phyloP scores from a whole-genome alignment of 2,113 vertebrate genomes.

The Salvelinus alpinus region DNA sequence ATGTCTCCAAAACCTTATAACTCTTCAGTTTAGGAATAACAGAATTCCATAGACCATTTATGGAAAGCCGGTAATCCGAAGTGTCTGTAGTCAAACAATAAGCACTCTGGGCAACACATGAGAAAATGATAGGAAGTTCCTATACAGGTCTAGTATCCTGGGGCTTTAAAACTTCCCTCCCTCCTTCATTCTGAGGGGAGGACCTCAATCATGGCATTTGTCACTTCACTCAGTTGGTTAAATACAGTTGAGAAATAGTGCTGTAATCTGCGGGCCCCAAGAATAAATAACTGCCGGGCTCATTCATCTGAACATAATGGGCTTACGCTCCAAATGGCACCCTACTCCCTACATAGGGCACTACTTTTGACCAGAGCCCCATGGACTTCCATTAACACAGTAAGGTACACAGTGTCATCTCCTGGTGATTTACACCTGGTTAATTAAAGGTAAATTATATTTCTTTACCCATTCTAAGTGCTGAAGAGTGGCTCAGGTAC shows the following conservation, averaged over 20 bases:
- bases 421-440: conserved; percentile 49
- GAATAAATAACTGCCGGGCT: neutral
- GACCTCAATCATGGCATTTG: conserved; percentile 36
- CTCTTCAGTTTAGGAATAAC: no score
- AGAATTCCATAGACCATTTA: no score
- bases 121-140: conserved; percentile 51
- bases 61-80: no score
- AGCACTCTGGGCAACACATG: conserved; percentile 1
- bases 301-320: no score
- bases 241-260: conserved; percentile 38
- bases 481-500: no score
- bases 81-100: no score
- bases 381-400: no score
- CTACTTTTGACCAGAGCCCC: no score
- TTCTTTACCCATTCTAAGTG: no score
- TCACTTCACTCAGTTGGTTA: conserved; percentile 35
- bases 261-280: conserved; percentile 33
- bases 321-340: no score
- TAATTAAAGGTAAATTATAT: conserved; percentile 36
- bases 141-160: conserved; percentile 33
- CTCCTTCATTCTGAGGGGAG: neutral
- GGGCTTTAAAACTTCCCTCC: conserved; percentile 24
- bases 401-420: neutral
- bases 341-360: no score
- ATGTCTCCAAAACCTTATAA: no score